Conservation (phyloP, 2,113 vertebrate genomes). For the Nansenia antarctica region DNA sequence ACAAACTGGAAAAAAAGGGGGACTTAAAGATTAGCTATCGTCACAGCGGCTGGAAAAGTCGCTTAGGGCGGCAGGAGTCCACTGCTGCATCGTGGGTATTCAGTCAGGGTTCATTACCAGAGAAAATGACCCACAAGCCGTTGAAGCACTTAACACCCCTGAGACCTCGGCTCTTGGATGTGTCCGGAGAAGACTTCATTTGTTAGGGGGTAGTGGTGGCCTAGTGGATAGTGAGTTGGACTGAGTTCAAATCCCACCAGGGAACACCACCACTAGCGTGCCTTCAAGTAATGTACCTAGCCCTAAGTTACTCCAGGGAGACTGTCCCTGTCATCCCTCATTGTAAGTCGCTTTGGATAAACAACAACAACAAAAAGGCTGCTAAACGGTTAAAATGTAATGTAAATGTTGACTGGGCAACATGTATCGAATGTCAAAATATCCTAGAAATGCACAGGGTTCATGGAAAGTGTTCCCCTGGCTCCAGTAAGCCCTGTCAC, state of each 20-base stretch:
- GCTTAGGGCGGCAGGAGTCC: constrained; percentile 13
- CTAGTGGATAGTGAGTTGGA: no score
- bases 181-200: constrained; percentile 37
- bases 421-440: constrained; percentile 36
- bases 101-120: constrained; percentile 58
- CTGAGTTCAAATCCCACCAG: no score
- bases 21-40: constrained; percentile 28
- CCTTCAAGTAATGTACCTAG: no score
- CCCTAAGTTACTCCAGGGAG: no score
- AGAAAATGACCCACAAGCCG: constrained; percentile 48
- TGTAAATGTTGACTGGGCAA: constrained; percentile 54
- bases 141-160: constrained; percentile 52
- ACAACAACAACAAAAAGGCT: no score
- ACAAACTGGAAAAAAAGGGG: constrained; percentile 12
- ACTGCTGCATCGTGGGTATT: constrained; percentile 37
- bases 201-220: no score
- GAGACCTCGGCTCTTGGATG: constrained; percentile 33
- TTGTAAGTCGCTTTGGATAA: no score
- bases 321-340: no score
- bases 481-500: constrained; percentile 9
- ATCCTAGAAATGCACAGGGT: constrained; percentile 41
- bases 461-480: constrained; percentile 28
- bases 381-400: no score
- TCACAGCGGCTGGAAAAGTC: not conserved
- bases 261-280: no score